Evolutionary conservation across 2,888 invertebrate species (phyloP).

Genomic region (Nipponacmea schrenckii): DNA sequence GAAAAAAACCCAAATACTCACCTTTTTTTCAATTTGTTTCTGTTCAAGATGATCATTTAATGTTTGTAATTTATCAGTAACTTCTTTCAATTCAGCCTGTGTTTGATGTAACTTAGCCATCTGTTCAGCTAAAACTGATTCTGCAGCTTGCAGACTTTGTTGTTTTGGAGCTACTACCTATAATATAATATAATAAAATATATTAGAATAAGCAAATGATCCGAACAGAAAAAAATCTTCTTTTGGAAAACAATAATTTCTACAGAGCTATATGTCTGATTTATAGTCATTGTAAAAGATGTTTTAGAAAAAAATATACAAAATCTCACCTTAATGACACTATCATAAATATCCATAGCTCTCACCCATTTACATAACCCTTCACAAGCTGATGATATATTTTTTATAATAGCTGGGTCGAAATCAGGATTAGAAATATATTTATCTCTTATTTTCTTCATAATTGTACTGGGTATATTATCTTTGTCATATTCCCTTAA

Average conservation of each 20-base stretch:
- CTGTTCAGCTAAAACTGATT: conserved; percentile 55
- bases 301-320: neutral
- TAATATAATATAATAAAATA: neutral
- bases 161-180: conserved; percentile 66
- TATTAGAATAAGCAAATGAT: neutral
- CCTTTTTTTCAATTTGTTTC: conserved; percentile 65
- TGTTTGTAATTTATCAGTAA: conserved; percentile 60
- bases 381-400: conserved; percentile 67
- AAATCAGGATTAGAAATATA: conserved; percentile 65
- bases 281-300: neutral
- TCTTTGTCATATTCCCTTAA: conserved; percentile 67
- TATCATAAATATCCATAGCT: conserved; percentile 66
- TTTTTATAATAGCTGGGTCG: conserved; percentile 64
- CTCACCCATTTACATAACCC: conserved; percentile 67
- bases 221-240: no score
- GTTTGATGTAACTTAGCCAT: conserved; percentile 61
- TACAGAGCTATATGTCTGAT: neutral
- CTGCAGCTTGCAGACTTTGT: conserved; percentile 59
- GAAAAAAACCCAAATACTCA: conserved; percentile 20
- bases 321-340: conserved; percentile 59
- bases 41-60: conserved; percentile 58
- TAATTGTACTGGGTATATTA: conserved; percentile 60
- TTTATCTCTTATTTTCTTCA: conserved; percentile 61
- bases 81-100: conserved; percentile 60
- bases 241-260: no score